Conservation (phyloP, 1,140 invertebrate species). For the Neodiprion pinetum region DNA sequence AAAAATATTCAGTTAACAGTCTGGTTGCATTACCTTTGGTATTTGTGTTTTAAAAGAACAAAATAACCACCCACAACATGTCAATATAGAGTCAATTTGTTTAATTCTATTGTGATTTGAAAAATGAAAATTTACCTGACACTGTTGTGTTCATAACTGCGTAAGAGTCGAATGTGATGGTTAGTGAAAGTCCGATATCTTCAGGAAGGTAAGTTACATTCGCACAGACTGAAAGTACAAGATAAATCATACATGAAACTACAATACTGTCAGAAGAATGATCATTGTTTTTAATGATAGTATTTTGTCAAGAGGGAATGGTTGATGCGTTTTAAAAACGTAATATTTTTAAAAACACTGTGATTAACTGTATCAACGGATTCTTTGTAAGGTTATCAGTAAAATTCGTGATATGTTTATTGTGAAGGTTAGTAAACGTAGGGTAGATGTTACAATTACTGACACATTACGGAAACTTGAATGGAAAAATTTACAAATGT, state of each 20-base stretch:
- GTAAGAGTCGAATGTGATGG: slow-evolving; percentile 42
- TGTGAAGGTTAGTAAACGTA: too few species aligned
- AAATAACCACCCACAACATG: too few species aligned
- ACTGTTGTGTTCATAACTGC: slow-evolving; percentile 47
- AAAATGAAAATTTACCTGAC: slow-evolving; percentile 39
- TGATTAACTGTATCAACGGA: neutral
- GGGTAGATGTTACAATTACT: too few species aligned
- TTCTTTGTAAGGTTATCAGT: neutral
- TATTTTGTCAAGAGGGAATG: neutral
- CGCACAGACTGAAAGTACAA: slow-evolving; percentile 41
- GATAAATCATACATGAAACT: slow-evolving; percentile 4
- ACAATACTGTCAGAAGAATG: too few species aligned
- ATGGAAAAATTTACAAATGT: too few species aligned
- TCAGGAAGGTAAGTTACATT: slow-evolving; percentile 44
- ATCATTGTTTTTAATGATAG: too few species aligned
- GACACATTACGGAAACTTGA: too few species aligned
- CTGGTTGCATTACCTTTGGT: too few species aligned
- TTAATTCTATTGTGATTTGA: too few species aligned
- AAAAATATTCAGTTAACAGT: neutral
- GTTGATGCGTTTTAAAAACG: neutral
- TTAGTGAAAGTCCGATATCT: slow-evolving; percentile 48
- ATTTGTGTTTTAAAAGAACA: too few species aligned
- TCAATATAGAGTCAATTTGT: neutral
- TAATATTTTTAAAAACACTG: neutral
- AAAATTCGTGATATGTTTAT: too few species aligned